A percentile compares a stretch with the other conserved stretches of the same genome.
phyloP scores from a whole-genome alignment of 2,888 invertebrate genomes.

The Conus canariensis region DNA sequence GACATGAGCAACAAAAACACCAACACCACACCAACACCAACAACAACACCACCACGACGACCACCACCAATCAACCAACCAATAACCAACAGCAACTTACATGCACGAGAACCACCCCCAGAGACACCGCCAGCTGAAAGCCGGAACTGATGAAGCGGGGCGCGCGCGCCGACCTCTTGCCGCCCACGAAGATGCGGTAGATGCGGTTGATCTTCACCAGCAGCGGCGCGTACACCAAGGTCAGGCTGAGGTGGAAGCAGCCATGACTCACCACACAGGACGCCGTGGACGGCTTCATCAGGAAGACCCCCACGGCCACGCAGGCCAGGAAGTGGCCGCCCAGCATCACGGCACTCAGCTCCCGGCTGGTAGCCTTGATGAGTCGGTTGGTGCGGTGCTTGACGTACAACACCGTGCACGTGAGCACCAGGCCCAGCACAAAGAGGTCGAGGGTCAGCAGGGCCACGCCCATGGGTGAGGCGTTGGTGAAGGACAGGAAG shows the following conservation, averaged over 20 bases:
- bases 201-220: conserved; percentile 63
- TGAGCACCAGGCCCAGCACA: conserved; percentile 30
- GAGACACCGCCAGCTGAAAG: conserved; percentile 55
- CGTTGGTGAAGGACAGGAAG: conserved; percentile 25
- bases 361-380: conserved; percentile 64
- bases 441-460: conserved; percentile 46
- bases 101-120: conserved; percentile 53
- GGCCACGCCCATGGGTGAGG: conserved; percentile 25
- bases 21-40: no score
- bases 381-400: conserved; percentile 52
- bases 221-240: conserved; percentile 59
- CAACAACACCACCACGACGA: no score
- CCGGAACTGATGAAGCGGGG: conserved; percentile 54
- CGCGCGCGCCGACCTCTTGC: conserved; percentile 47
- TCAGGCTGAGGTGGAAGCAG: conserved; percentile 60
- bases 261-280: conserved; percentile 54
- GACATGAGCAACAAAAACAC: no score
- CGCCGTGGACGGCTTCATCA: conserved; percentile 48
- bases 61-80: not conserved
- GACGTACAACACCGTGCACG: conserved; percentile 49
- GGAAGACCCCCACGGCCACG: conserved; percentile 47
- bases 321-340: conserved; percentile 27
- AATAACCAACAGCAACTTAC: conserved; percentile 42
- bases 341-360: conserved; percentile 50
- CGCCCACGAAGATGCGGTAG: conserved; percentile 63